Base-by-base conservation (phyloP, 2,113 vertebrate genomes). In the Anguilla japonica region DNA sequence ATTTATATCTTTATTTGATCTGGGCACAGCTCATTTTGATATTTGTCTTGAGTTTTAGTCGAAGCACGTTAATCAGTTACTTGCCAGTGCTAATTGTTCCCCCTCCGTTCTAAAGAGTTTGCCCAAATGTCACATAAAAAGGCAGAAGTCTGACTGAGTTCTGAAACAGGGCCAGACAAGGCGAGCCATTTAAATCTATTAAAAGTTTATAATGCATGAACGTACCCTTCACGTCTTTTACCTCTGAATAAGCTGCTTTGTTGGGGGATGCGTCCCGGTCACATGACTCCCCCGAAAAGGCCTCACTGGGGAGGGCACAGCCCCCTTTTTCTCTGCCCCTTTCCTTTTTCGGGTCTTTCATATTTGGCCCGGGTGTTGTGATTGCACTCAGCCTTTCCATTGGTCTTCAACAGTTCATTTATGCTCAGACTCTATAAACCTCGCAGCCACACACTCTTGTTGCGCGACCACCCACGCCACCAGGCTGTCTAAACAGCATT, bases 361-460 rank as follows among this genome's bases (percentile, higher is more conserved):
- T 92, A 91, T 88, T 40, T 83, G 87, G 79, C 78, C 82, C 83
- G 92, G 8, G 92, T 97, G 97, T 98, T 98, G 96, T 98, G 97
- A 98, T 98, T 98, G 97, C 97, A 97, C 93, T 96, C 95, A 96
- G 96, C 93, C 96, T 97, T 97, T 97, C 97, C 94, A 95, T 95
- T 90, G 95, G 96, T 95, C 97, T 97, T 97, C 96, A 98, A 97
- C 97, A 97, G 97, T 96, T 97, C 97, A 97, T 96, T 97, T 97
- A 94, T 95, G 96, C 95, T 34, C 92, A 93, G 95, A 93, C 96
- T 95, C 95, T 96, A 97, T 96, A 97, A 97, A 96, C 95, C 94
- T 92, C 93, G 93, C 90, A 93, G 92, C 92, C 86, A 60, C 91
- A 87, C 87, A 92, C 93, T 93, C 96, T 92, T 91, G 90, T 89